Evolutionary conservation across 2,113 vertebrate species (phyloP).

Genomic region (Cottus gobio): DNA sequence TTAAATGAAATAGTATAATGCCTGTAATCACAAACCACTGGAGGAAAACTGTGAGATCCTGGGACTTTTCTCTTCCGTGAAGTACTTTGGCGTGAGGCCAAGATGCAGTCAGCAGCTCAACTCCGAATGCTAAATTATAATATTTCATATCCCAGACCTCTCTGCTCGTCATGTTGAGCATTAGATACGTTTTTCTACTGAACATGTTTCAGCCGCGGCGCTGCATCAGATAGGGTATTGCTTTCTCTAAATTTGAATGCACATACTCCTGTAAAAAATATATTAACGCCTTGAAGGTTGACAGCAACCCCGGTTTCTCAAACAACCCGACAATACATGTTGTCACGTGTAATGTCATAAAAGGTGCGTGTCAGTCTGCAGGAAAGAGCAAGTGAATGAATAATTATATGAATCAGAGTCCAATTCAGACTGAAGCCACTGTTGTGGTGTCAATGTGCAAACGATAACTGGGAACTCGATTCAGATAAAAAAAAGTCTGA

Average conservation of each 20-base stretch:
- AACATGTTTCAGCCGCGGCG: constrained; percentile 19
- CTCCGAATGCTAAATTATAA: constrained; percentile 53
- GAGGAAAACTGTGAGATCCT: constrained; percentile 29
- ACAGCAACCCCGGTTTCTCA: constrained; percentile 1
- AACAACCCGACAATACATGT: too few species aligned
- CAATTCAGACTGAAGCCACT: background rate
- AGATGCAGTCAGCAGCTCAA: constrained; percentile 43
- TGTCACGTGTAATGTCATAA: background rate
- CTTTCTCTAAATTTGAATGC: constrained; percentile 21
- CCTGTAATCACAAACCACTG: constrained; percentile 26
- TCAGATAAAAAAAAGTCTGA: constrained; percentile 1
- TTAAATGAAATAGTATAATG: constrained; percentile 15
- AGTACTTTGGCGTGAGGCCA: constrained; percentile 43
- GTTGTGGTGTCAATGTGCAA: background rate
- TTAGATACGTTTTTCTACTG: background rate
- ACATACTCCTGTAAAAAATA: too few species aligned
- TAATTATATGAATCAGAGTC: background rate
- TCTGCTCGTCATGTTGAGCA: background rate
- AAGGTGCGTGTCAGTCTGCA: background rate
- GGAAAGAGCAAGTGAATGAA: background rate
- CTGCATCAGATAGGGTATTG: constrained; percentile 20
- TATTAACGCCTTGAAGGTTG: too few species aligned
- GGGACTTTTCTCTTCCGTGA: constrained; percentile 32
- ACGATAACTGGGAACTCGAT: background rate
- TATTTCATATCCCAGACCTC: constrained; percentile 42